Percentiles rank a stretch among this genome's conserved stretches.
These are phyloP conservation scores for Chondrilla cf. caribensis DNA, from an alignment of 37 sponge, comb jelly and placozoan genomes.

Conservation along the genomic window DNA sequence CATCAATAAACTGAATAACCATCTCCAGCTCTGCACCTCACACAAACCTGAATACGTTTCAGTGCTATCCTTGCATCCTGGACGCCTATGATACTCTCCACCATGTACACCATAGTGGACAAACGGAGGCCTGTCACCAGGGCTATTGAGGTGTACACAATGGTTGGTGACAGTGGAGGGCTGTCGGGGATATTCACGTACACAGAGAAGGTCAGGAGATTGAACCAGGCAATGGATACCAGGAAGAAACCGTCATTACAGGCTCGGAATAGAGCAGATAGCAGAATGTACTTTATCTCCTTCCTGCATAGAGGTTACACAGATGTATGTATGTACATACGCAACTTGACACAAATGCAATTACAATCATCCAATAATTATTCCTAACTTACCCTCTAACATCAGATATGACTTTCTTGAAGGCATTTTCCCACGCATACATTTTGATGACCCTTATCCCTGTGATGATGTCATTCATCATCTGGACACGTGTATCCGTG, in stretches of 20 bases:
- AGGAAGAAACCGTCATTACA: constrained; percentile 48
- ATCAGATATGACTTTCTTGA: background rate
- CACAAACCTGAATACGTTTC: constrained; percentile 58
- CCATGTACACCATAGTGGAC: constrained; percentile 40
- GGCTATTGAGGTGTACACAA: constrained; percentile 44
- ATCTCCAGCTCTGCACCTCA: no score
- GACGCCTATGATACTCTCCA: constrained; percentile 28
- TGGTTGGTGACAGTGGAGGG: constrained; percentile 38
- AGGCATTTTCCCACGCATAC: constrained; percentile 33
- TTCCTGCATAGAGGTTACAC: constrained; percentile 25
- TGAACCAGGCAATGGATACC: constrained; percentile 35
- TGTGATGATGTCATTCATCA: constrained; percentile 23
- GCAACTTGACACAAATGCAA: no score
- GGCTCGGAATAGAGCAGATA: constrained; percentile 43
- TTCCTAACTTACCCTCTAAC: constrained; percentile 20
- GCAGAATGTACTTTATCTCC: constrained; percentile 30
- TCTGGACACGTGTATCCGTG: constrained; percentile 14
- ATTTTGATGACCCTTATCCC: constrained; percentile 16
- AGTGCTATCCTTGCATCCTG: constrained; percentile 61
- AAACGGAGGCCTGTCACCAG: constrained; percentile 32
- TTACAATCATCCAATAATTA: no score
- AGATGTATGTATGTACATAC: no score
- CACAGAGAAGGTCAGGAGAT: constrained; percentile 40
- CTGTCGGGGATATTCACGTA: constrained; percentile 10
- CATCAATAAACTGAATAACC: no score